A percentile compares a stretch with the other conserved stretches of the same genome.
Conservation (phyloP, 2,113 vertebrate genomes). For the Neomonachus schauinslandi region DNA sequence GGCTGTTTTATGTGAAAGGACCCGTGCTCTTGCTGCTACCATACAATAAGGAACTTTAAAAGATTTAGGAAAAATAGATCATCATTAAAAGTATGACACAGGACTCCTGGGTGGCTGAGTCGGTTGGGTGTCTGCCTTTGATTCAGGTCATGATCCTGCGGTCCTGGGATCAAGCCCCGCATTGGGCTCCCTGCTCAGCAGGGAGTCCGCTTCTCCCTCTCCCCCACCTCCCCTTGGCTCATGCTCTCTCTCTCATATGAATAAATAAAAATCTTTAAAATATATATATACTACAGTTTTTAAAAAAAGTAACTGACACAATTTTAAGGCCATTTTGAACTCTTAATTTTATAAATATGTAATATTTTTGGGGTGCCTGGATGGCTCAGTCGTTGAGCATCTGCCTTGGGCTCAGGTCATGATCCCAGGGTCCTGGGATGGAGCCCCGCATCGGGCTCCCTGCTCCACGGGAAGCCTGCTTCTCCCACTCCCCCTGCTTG, state of each 20-base stretch:
- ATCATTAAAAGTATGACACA: not conserved
- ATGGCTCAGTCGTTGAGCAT: too few species aligned
- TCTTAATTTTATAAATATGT: not conserved
- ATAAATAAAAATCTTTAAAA: not conserved
- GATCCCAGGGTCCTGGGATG: too few species aligned
- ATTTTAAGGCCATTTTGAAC: not conserved
- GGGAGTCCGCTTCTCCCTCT: not conserved
- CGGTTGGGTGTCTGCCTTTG: not conserved
- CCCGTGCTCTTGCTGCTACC: not conserved
- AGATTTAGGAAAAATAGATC: not conserved
- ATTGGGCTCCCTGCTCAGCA: not conserved
- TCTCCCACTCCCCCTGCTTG: too few species aligned
- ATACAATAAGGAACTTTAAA: not conserved
- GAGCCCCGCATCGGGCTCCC: too few species aligned
- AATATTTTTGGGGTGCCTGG: not conserved
- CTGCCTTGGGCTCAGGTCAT: too few species aligned
- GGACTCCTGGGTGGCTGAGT: not conserved
- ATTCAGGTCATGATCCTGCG: too few species aligned
- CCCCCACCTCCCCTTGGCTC: too few species aligned
- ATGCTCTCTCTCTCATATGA: not conserved
- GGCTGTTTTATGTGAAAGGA: not conserved
- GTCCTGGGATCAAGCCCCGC: not conserved
- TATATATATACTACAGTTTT: not conserved
- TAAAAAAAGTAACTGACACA: not conserved
- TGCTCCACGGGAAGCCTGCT: too few species aligned